These are phyloP conservation scores for Parambassis ranga DNA, from an alignment of 2,797 vertebrate genomes.

Conservation along the genomic window DNA sequence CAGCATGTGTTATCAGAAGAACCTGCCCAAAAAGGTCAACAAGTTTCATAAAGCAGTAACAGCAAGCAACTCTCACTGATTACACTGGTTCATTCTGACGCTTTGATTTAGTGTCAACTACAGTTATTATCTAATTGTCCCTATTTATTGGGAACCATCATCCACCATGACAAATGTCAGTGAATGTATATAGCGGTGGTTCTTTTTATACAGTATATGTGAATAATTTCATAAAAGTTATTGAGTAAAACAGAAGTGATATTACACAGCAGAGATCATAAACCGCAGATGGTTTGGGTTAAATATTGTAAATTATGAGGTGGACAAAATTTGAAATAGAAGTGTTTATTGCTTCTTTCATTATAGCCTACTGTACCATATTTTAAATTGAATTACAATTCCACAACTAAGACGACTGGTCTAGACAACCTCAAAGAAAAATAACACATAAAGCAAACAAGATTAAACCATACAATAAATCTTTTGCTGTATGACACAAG, in stretches of 20 bases:
- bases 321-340: conserved; percentile 20
- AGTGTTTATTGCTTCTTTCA: conserved; percentile 3
- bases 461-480: conserved; percentile 30
- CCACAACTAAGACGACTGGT: conserved; percentile 36
- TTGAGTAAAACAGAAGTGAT: not conserved
- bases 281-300: not conserved
- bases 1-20: not conserved
- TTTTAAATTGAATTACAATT: conserved; percentile 23
- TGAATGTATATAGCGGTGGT: not conserved
- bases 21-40: not conserved
- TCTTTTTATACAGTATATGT: not conserved
- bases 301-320: conserved; percentile 16
- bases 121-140: conserved; percentile 27
- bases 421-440: conserved; percentile 4
- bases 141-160: conserved; percentile 21
- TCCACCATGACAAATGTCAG: not conserved
- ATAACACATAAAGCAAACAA: conserved; percentile 9
- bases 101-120: conserved; percentile 30
- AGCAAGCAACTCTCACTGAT: conserved; percentile 7
- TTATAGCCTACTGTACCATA: conserved; percentile 1
- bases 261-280: not conserved
- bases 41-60: not conserved
- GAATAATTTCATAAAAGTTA: not conserved
- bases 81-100: conserved; percentile 16
- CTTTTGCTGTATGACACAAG: conserved; percentile 20